Evolutionary conservation across 92 coral and sea anemone species (phyloP).

Genomic region (Siderastrea siderea): DNA sequence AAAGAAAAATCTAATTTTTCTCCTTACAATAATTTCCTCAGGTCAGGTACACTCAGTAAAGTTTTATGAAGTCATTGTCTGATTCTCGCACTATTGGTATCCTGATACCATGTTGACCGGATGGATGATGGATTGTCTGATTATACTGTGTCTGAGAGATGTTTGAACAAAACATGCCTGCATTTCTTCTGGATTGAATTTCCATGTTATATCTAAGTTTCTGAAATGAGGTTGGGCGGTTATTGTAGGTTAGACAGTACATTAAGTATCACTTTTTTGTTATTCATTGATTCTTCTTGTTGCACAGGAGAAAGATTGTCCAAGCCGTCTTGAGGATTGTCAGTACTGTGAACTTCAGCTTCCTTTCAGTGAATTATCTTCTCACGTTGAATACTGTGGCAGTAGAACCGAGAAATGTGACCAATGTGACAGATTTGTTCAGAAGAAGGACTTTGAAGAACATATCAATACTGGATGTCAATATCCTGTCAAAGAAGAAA

Average conservation of each 20-base stretch:
- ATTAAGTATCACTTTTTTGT: not conserved
- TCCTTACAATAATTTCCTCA: too few species aligned
- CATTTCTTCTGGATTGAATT: too few species aligned
- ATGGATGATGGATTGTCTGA: too few species aligned
- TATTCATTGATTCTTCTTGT: not conserved
- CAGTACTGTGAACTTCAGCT: slow-evolving; percentile 87
- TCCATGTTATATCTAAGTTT: too few species aligned
- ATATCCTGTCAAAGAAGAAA: slow-evolving; percentile 59
- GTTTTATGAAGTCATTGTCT: too few species aligned
- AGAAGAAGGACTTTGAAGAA: slow-evolving; percentile 78
- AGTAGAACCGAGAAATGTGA: slow-evolving; percentile 95
- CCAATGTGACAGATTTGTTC: slow-evolving; percentile 78
- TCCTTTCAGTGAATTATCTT: slow-evolving; percentile 77
- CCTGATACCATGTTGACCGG: too few species aligned
- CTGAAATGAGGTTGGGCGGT: too few species aligned
- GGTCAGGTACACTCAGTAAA: too few species aligned
- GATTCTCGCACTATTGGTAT: too few species aligned
- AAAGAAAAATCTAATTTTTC: too few species aligned
- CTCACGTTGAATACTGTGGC: slow-evolving; percentile 93
- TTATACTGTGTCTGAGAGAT: too few species aligned
- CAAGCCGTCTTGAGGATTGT: slow-evolving; percentile 76
- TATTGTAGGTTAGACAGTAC: not conserved
- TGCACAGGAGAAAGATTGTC: slow-evolving; percentile 81
- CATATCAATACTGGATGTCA: slow-evolving; percentile 81
- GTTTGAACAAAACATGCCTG: too few species aligned